Evolutionary conservation across 1,140 invertebrate genomes (phyloP).

Genomic region (Medauroidea extradentata): DNA sequence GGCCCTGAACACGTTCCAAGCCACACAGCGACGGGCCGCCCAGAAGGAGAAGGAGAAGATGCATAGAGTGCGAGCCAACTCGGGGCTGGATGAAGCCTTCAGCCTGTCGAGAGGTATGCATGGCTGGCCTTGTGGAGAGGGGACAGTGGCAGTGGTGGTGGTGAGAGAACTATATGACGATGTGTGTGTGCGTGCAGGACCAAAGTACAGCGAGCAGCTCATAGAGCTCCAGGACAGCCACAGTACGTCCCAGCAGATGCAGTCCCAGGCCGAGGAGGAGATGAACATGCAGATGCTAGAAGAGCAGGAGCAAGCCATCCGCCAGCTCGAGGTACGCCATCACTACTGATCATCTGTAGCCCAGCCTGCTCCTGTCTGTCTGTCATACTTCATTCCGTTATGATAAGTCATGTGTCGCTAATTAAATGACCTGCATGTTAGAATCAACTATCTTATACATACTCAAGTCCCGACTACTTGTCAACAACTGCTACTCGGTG

Average conservation of each 20-base stretch:
- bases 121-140: too few relatives aligned
- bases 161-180: too few relatives aligned
- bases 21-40: constrained; percentile 71
- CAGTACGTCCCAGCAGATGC: constrained; percentile 49
- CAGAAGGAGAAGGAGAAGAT: constrained; percentile 81
- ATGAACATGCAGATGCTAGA: constrained; percentile 77
- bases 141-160: too few relatives aligned
- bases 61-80: constrained; percentile 56
- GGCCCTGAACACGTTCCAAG: constrained; percentile 82
- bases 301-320: constrained; percentile 86
- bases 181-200: neutral
- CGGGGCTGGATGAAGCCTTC: constrained; percentile 49
- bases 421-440: too few relatives aligned
- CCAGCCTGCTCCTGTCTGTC: too few relatives aligned
- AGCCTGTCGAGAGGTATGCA: neutral
- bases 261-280: constrained; percentile 79
- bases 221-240: constrained; percentile 58
- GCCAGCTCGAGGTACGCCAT: constrained; percentile 79
- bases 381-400: too few relatives aligned
- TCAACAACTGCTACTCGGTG: too few relatives aligned
- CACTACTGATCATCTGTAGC: too few relatives aligned
- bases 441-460: too few relatives aligned
- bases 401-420: too few relatives aligned
- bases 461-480: too few relatives aligned
- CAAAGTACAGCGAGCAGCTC: constrained; percentile 41